phyloP scores from a whole-genome alignment of 2,797 vertebrate species.

The Sebastes paucispinis region DNA sequence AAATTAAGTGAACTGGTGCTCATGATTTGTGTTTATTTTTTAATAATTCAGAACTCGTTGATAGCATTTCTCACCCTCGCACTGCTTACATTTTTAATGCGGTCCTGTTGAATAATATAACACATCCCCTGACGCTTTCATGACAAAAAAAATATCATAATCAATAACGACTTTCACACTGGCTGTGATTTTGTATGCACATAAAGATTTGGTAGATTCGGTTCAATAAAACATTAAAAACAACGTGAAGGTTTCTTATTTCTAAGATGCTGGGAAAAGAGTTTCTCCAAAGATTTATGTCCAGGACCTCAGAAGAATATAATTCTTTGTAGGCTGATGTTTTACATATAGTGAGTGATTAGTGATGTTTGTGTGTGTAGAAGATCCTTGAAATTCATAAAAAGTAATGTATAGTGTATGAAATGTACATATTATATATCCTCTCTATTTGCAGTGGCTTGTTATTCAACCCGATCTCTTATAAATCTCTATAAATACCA shows the following conservation, averaged over 20 bases:
- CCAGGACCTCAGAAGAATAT: not conserved
- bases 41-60: slow-evolving; percentile 12
- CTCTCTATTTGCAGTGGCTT: not conserved
- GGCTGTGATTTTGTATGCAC: not conserved
- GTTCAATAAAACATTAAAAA: not conserved
- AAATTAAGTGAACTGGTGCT: not conserved
- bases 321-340: not conserved
- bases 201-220: not conserved
- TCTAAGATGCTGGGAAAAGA: not conserved
- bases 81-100: slow-evolving; percentile 11
- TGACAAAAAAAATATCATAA: not conserved
- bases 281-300: not conserved
- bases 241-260: not conserved
- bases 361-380: not conserved
- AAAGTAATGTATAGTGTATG: not conserved
- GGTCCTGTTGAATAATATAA: not conserved
- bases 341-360: not conserved
- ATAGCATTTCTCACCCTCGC: not conserved
- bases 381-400: not conserved
- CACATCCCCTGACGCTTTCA: not conserved
- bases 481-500: too few relatives aligned
- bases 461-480: too few relatives aligned
- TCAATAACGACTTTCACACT: not conserved
- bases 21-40: slow-evolving; percentile 2
- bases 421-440: not conserved